A percentile compares a stretch with the other conserved stretches of the same genome.
phyloP scores from a whole-genome alignment of 1,140 invertebrate species.

The Leptopilina boulardi region DNA sequence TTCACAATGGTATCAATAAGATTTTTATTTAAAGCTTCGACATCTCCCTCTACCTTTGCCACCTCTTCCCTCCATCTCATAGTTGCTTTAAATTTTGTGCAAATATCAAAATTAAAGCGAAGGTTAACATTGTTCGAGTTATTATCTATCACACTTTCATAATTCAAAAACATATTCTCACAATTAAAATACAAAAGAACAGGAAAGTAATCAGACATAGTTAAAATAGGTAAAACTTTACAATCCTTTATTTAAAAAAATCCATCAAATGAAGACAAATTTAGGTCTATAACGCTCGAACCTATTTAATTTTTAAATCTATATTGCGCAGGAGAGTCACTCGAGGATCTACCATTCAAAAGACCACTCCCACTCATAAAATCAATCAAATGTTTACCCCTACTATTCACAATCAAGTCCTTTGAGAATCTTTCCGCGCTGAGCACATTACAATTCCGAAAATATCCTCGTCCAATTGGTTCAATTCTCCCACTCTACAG shows the following conservation, averaged over 20 bases:
- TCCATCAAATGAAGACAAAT: background rate
- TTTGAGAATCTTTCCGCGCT: background rate
- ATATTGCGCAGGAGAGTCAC: background rate
- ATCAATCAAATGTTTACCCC: too few relatives aligned
- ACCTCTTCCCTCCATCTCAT: conserved; percentile 1
- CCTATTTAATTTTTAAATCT: background rate
- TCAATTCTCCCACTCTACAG: background rate
- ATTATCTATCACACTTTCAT: background rate
- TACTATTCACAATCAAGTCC: background rate
- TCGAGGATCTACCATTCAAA: background rate
- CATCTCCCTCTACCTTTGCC: background rate
- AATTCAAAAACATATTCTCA: background rate
- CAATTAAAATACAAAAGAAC: background rate
- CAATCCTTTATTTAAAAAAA: background rate
- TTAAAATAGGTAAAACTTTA: background rate
- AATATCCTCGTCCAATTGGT: background rate
- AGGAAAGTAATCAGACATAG: background rate
- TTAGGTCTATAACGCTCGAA: background rate
- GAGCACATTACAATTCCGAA: background rate
- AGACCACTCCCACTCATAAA: background rate
- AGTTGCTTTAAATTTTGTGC: background rate
- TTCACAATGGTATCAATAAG: background rate
- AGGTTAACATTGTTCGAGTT: background rate
- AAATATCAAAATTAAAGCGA: background rate
- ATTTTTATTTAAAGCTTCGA: background rate